Evolutionary conservation across 2,797 vertebrate genomes (phyloP).

Genomic region (Pterois miles): DNA sequence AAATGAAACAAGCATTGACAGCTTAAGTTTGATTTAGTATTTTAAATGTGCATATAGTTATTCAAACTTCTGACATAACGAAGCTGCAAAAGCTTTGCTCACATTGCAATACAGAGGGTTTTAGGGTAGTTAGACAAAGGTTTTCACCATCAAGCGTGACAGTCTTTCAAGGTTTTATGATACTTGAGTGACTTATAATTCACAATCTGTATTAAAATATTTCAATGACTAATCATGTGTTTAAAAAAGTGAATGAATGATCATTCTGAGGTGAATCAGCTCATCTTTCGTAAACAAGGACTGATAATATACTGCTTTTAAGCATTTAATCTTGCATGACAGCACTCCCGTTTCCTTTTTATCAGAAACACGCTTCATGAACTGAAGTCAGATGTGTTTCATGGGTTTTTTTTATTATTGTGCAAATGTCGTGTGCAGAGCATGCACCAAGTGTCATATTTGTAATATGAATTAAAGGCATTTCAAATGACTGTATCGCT

Average conservation of each 20-base stretch:
- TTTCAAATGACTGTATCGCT: constrained; percentile 1
- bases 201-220: not conserved
- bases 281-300: not conserved
- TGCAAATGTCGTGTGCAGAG: constrained; percentile 31
- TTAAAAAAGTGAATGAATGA: not conserved
- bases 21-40: not conserved
- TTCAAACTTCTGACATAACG: not conserved
- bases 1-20: not conserved
- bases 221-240: not conserved
- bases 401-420: constrained; percentile 48
- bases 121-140: not conserved
- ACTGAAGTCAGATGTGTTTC: constrained; percentile 14
- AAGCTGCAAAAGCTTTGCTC: not conserved
- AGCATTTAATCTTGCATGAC: constrained; percentile 23
- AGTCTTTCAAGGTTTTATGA: not conserved
- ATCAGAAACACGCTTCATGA: constrained; percentile 22
- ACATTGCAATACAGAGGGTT: not conserved
- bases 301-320: not conserved
- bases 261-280: no score
- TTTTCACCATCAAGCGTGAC: no score
- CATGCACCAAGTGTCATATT: constrained; percentile 29
- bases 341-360: constrained; percentile 38
- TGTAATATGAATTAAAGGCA: constrained; percentile 20
- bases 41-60: not conserved
- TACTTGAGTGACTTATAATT: not conserved